Evolutionary conservation across 2,888 invertebrate species (phyloP).

Genomic region (Chaetogeoica ovagalla): DNA sequence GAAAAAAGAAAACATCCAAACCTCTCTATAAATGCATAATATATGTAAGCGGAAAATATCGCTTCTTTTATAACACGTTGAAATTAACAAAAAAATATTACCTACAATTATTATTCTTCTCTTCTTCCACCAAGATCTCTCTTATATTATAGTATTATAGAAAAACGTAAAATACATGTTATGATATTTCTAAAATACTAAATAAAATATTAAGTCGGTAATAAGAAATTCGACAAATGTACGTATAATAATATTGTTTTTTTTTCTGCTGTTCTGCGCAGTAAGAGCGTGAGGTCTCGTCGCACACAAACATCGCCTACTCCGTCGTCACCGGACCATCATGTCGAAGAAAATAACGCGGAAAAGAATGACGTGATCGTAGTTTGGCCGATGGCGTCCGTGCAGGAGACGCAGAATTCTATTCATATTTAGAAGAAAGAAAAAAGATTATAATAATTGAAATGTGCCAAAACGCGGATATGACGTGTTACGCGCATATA

Average conservation of each 20-base stretch:
- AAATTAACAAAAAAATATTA: too few species aligned
- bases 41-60: too few species aligned
- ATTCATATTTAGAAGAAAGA: slow-evolving; percentile 28
- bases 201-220: too few species aligned
- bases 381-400: slow-evolving; percentile 35
- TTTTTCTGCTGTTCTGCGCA: slow-evolving; percentile 6
- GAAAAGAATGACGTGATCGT: slow-evolving; percentile 42
- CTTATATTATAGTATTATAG: too few species aligned
- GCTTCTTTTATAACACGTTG: too few species aligned
- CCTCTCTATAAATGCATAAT: too few species aligned
- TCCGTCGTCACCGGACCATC: slow-evolving; percentile 38
- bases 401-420: slow-evolving; percentile 29
- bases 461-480: slow-evolving; percentile 43
- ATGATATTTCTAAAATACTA: too few species aligned
- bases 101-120: too few species aligned
- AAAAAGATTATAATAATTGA: neutral
- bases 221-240: too few species aligned
- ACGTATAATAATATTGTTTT: neutral
- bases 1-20: too few species aligned
- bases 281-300: slow-evolving; percentile 46
- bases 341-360: slow-evolving; percentile 4
- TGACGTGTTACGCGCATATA: neutral
- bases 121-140: too few species aligned
- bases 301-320: slow-evolving; percentile 44
- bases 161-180: too few species aligned